A percentile compares a stretch with the other conserved stretches of the same genome.
Evolutionary conservation across 2,113 vertebrate species (phyloP).

Genomic region (Cyanocitta stelleri): DNA sequence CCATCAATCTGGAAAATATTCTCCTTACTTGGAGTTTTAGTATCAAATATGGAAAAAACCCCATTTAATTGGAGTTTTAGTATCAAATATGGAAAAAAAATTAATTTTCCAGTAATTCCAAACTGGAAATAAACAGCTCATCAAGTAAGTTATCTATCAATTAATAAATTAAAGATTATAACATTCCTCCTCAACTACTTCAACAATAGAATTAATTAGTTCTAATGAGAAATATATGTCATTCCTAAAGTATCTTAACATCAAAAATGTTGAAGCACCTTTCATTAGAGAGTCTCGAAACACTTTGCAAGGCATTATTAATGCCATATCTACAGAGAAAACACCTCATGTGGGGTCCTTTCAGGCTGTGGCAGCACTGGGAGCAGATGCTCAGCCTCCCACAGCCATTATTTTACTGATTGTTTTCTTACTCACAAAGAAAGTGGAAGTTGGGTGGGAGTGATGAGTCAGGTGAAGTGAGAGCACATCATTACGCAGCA

Average conservation of each 20-base stretch:
- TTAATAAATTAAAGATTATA: not conserved
- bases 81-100: not conserved
- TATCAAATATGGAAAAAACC: not conserved
- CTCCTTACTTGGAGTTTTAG: not conserved
- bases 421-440: not conserved
- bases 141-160: not conserved
- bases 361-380: not conserved
- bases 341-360: not conserved
- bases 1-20: not conserved
- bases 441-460: not conserved
- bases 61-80: not conserved
- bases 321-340: not conserved
- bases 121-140: not conserved
- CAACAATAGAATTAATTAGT: not conserved
- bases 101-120: not conserved
- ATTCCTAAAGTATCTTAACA: not conserved
- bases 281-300: not conserved
- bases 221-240: not conserved
- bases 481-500: not conserved
- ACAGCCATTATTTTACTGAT: not conserved
- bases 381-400: not conserved
- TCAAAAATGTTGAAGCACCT: not conserved
- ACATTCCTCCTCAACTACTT: not conserved
- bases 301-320: not conserved
- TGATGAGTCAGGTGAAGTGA: not conserved